Conservation (phyloP, 2,797 vertebrate genomes). For the Geotrypetes seraphini region DNA sequence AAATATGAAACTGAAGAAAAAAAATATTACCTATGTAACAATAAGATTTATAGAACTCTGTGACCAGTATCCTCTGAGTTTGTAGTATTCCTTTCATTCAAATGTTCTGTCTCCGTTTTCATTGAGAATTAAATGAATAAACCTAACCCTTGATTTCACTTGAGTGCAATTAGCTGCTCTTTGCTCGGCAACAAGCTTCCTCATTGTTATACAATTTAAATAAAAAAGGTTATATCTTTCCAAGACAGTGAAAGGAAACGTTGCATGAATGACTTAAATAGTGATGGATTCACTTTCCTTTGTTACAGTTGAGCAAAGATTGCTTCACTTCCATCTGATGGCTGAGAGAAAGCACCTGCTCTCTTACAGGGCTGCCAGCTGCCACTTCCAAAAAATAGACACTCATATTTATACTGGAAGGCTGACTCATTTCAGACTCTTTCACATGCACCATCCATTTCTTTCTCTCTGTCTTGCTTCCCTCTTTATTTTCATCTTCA, state of each 20-base stretch:
- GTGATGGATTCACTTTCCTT: constrained; percentile 44
- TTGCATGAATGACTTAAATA: constrained; percentile 47
- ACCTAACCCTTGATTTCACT: neutral
- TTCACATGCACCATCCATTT: neutral
- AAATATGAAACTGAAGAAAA: no score
- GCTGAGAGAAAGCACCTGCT: constrained; percentile 30
- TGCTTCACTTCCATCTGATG: constrained; percentile 36
- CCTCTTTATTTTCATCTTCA: constrained; percentile 2
- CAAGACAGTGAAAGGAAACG: constrained; percentile 54
- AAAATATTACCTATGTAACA: no score
- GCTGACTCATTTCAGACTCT: constrained; percentile 1
- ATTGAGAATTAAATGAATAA: constrained; percentile 3
- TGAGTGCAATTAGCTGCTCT: constrained; percentile 10
- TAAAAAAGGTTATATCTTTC: constrained; percentile 46
- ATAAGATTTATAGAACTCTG: no score
- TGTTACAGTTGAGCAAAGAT: constrained; percentile 21
- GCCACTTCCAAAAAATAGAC: constrained; percentile 16
- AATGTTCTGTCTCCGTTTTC: constrained; percentile 8
- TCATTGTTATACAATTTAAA: constrained; percentile 45
- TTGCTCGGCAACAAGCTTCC: constrained; percentile 14
- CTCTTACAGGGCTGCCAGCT: constrained; percentile 13
- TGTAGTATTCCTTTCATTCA: constrained; percentile 7
- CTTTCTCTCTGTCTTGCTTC: neutral
- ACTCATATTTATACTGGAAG: constrained; percentile 4
- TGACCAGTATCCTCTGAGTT: no score